Conservation (phyloP, 2,113 vertebrate species). For the Bubo blakistoni region DNA sequence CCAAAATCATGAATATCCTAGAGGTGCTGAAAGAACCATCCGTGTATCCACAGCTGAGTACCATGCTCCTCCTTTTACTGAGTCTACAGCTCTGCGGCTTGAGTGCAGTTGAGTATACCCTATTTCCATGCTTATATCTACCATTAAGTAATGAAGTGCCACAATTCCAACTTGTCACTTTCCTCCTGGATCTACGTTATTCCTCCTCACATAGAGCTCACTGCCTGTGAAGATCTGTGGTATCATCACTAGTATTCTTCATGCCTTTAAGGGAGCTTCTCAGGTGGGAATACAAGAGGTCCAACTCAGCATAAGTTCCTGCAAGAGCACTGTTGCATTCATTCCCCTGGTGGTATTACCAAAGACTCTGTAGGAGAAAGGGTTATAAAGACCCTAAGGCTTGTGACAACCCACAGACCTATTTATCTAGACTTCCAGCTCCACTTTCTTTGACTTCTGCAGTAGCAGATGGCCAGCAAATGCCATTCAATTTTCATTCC, state of each 20-base stretch:
- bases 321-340: not conserved
- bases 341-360: not conserved
- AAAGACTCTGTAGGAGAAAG: not conserved
- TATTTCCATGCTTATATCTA: not conserved
- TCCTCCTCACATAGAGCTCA: not conserved
- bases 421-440: not conserved
- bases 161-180: not conserved
- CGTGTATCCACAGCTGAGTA: conserved; percentile 74
- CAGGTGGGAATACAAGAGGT: not conserved
- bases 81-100: conserved; percentile 82
- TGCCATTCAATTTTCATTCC: not conserved
- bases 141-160: not conserved
- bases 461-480: not conserved
- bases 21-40: conserved; percentile 72
- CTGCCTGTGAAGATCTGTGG: not conserved
- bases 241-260: not conserved
- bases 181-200: not conserved
- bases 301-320: not conserved
- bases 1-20: conserved; percentile 64
- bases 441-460: not conserved
- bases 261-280: not conserved
- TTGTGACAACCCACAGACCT: not conserved
- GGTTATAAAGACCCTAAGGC: not conserved
- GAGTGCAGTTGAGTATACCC: conserved; percentile 74
- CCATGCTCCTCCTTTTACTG: conserved; percentile 55